Conservation (phyloP, 1,140 invertebrate genomes). For the Drosophila punjabiensis region DNA sequence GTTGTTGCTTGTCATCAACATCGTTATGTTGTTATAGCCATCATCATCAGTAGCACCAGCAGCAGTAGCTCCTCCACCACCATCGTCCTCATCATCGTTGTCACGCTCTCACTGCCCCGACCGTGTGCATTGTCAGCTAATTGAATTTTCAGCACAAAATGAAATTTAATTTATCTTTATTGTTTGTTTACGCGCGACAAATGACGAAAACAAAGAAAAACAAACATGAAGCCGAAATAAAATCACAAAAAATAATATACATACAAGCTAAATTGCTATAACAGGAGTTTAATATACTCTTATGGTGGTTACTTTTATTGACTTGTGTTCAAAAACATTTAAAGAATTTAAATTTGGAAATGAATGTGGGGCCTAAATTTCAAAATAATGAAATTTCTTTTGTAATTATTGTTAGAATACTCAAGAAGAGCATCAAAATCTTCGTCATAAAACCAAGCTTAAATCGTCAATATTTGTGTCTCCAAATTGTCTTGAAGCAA, state of each 20-base stretch:
- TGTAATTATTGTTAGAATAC: not conserved
- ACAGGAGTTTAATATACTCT: slow-evolving; percentile 33
- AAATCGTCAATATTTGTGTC: not conserved
- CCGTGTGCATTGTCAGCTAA: slow-evolving; percentile 76
- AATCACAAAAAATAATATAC: slow-evolving; percentile 37
- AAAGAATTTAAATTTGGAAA: not conserved
- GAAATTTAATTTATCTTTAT: slow-evolving; percentile 83
- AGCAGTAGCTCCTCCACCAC: not conserved
- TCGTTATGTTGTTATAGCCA: slow-evolving; percentile 81
- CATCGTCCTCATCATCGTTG: slow-evolving; percentile 27
- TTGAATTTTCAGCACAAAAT: slow-evolving; percentile 81
- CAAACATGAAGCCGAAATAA: slow-evolving; percentile 13
- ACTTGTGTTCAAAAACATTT: not conserved
- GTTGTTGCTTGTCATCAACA: slow-evolving; percentile 73
- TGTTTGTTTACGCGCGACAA: slow-evolving; percentile 72
- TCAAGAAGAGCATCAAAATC: slow-evolving; percentile 4
- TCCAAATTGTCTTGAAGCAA: slow-evolving; percentile 29
- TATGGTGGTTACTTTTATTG: not conserved
- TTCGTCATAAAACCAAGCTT: not conserved
- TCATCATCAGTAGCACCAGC: slow-evolving; percentile 47
- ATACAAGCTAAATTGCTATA: slow-evolving; percentile 45
- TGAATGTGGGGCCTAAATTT: not conserved
- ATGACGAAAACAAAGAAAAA: slow-evolving; percentile 53
- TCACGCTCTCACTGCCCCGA: slow-evolving; percentile 46
- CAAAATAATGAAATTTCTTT: too few species aligned